A percentile compares a stretch with the other conserved stretches of the same genome.
Evolutionary conservation across 2,113 vertebrate genomes (phyloP).

Genomic region (Fulica atra): DNA sequence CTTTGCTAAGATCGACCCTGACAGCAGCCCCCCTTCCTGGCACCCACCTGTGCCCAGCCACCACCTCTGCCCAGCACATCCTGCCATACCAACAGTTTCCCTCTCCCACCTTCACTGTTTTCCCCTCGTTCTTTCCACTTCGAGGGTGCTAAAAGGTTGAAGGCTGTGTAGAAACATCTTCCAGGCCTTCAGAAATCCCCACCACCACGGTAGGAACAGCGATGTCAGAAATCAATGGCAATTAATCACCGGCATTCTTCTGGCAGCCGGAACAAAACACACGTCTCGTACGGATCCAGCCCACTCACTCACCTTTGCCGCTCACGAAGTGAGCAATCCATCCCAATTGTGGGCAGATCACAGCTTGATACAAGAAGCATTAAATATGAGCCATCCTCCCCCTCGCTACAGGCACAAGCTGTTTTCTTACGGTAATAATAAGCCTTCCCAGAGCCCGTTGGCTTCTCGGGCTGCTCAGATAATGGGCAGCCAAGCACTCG

Average conservation of each 20-base stretch:
- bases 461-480: background rate
- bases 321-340: background rate
- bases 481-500: background rate
- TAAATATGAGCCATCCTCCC: background rate
- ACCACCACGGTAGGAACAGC: background rate
- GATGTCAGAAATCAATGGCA: background rate
- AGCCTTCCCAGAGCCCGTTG: background rate
- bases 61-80: background rate
- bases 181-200: background rate
- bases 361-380: background rate
- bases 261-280: background rate
- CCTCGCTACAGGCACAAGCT: background rate
- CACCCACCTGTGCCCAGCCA: background rate
- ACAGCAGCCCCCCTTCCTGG: background rate
- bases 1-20: background rate
- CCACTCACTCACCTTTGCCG: background rate
- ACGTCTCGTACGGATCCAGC: background rate
- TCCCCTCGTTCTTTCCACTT: background rate
- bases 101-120: background rate
- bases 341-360: background rate
- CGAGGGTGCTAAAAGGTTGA: background rate
- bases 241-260: background rate
- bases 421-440: background rate
- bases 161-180: background rate
- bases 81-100: background rate